Percentiles rank a stretch among this genome's conserved stretches.
Conservation (phyloP, 2,113 vertebrate genomes). For the Chaetodon trifascialis region DNA sequence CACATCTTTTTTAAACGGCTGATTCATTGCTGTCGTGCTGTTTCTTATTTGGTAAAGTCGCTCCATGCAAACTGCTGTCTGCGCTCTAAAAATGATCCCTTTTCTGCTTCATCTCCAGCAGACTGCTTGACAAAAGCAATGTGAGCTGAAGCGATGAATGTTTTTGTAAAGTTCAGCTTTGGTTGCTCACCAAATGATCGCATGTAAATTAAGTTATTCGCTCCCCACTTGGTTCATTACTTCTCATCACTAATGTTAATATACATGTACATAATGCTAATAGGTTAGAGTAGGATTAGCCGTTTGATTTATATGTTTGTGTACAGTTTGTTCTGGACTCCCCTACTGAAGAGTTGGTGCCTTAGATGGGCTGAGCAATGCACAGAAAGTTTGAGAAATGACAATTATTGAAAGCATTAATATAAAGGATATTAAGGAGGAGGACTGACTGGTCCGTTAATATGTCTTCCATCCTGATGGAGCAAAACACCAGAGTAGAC, state of each 20-base stretch:
- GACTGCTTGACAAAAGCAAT: slow-evolving; percentile 26
- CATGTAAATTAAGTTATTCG: slow-evolving; percentile 68
- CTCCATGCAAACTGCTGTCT: slow-evolving; percentile 26
- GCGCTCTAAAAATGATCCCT: slow-evolving; percentile 3
- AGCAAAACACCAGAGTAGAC: slow-evolving; percentile 56
- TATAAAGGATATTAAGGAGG: slow-evolving; percentile 47
- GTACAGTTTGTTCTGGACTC: slow-evolving; percentile 67
- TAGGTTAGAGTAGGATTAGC: slow-evolving; percentile 57
- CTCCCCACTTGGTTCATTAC: slow-evolving; percentile 22
- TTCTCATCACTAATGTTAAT: slow-evolving; percentile 62
- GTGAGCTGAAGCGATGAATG: slow-evolving; percentile 50
- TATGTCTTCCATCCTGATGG: slow-evolving; percentile 64
- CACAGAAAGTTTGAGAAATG: slow-evolving; percentile 66
- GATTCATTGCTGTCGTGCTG: slow-evolving; percentile 50
- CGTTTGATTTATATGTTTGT: slow-evolving; percentile 50
- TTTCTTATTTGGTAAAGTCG: slow-evolving; percentile 35
- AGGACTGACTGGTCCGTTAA: slow-evolving; percentile 29
- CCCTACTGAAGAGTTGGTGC: slow-evolving; percentile 73
- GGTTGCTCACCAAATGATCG: slow-evolving; percentile 34
- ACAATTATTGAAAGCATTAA: slow-evolving; percentile 44
- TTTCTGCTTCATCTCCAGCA: slow-evolving; percentile 17
- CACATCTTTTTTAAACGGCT: slow-evolving; percentile 20
- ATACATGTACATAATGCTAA: slow-evolving; percentile 69
- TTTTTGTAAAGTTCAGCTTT: slow-evolving; percentile 24
- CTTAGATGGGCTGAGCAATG: slow-evolving; percentile 75